phyloP scores from a whole-genome alignment of 1,140 invertebrate genomes.

The Tetramorium simillimum region DNA sequence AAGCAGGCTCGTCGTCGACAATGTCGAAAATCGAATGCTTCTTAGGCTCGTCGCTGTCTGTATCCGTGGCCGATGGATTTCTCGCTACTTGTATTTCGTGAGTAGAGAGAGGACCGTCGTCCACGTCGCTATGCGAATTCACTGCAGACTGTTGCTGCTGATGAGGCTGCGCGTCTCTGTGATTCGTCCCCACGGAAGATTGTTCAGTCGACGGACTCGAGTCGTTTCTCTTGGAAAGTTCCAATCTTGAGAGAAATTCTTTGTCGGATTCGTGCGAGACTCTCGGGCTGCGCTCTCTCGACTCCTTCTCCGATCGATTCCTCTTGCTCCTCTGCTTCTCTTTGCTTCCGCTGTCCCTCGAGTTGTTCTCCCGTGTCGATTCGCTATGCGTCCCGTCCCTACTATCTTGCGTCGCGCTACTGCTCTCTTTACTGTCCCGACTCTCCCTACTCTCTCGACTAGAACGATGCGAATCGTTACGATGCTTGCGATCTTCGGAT shows the following conservation, averaged over 20 bases:
- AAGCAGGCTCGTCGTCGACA: slow-evolving; percentile 94
- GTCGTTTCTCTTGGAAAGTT: slow-evolving; percentile 83
- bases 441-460: slow-evolving; percentile 82
- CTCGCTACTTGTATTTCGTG: slow-evolving; percentile 81
- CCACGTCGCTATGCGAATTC: slow-evolving; percentile 80
- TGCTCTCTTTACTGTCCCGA: slow-evolving; percentile 80
- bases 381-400: slow-evolving; percentile 70
- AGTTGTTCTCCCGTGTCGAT: slow-evolving; percentile 77
- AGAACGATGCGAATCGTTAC: slow-evolving; percentile 81
- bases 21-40: slow-evolving; percentile 97
- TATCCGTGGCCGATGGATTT: slow-evolving; percentile 85
- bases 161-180: slow-evolving; percentile 76
- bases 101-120: slow-evolving; percentile 79
- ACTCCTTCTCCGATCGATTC: slow-evolving; percentile 79
- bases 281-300: slow-evolving; percentile 81
- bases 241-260: slow-evolving; percentile 88
- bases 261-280: slow-evolving; percentile 86
- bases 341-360: slow-evolving; percentile 71
- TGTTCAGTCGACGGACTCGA: slow-evolving; percentile 76
- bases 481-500: slow-evolving; percentile 83
- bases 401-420: slow-evolving; percentile 72
- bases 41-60: slow-evolving; percentile 91
- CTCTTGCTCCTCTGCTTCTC: slow-evolving; percentile 81
- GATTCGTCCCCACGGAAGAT: slow-evolving; percentile 68
- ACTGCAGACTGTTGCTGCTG: slow-evolving; percentile 73